phyloP scores from a whole-genome alignment of 2,888 invertebrate species.

The Lasioglossum figueresi region DNA sequence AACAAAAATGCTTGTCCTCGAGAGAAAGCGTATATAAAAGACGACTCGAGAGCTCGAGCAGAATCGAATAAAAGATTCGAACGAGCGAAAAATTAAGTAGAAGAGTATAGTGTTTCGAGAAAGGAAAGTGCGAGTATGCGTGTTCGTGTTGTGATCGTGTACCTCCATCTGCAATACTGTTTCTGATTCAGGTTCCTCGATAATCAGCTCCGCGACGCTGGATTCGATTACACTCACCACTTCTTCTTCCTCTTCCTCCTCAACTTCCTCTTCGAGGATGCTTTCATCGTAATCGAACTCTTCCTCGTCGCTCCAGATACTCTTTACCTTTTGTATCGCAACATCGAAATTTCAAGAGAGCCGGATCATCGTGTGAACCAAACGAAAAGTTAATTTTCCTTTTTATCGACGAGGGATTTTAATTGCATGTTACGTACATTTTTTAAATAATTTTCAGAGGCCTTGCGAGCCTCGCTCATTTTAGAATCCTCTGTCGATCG shows the following conservation, averaged over 20 bases:
- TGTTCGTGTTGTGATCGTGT: slow-evolving; percentile 73
- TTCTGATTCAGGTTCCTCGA: slow-evolving; percentile 76
- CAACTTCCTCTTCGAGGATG: slow-evolving; percentile 70
- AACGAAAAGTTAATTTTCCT: slow-evolving; percentile 15
- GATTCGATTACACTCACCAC: slow-evolving; percentile 78
- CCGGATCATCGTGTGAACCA: slow-evolving; percentile 43
- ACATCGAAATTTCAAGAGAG: slow-evolving; percentile 52
- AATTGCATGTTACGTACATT: no score
- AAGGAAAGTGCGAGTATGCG: slow-evolving; percentile 18
- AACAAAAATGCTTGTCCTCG: slow-evolving; percentile 10
- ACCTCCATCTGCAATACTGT: slow-evolving; percentile 74
- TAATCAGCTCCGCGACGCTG: slow-evolving; percentile 74
- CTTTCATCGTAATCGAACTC: slow-evolving; percentile 71
- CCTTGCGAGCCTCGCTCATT: background rate
- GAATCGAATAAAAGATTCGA: background rate
- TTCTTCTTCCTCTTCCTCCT: slow-evolving; percentile 74
- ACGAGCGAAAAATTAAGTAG: background rate
- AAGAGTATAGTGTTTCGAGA: background rate
- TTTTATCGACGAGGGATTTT: no score
- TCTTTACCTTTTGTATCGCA: slow-evolving; percentile 63
- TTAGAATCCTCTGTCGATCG: background rate
- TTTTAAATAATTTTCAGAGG: background rate
- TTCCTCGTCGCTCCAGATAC: slow-evolving; percentile 55
- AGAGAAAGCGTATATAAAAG: background rate
- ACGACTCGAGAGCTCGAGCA: background rate